A percentile compares a stretch with the other conserved stretches of the same genome.
Evolutionary conservation across 2,113 vertebrate species (phyloP).

Genomic region (Electrona antarctica): DNA sequence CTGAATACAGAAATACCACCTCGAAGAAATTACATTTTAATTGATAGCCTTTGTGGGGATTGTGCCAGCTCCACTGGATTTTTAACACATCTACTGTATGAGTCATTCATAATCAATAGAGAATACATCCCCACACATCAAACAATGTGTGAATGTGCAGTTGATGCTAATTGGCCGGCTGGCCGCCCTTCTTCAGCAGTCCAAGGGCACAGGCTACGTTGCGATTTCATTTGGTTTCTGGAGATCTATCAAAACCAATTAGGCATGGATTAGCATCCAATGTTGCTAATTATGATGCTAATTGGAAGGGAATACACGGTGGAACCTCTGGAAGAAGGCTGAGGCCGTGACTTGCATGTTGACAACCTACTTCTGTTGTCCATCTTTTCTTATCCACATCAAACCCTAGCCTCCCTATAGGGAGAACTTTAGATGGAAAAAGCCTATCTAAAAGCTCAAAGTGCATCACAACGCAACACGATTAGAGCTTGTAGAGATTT

Average conservation of each 20-base stretch:
- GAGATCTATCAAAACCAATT: slow-evolving; percentile 49
- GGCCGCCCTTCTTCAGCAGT: slow-evolving; percentile 7
- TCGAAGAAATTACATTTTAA: no score
- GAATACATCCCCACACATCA: not conserved
- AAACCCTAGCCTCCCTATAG: no score
- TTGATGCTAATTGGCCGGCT: not conserved
- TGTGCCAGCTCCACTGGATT: not conserved
- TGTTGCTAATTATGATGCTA: slow-evolving; percentile 55
- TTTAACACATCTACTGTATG: not conserved
- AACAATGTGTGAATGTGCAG: not conserved
- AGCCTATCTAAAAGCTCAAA: no score
- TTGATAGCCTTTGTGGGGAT: not conserved
- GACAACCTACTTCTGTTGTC: slow-evolving; percentile 4
- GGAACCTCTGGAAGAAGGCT: slow-evolving; percentile 23
- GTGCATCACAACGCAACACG: no score
- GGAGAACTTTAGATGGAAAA: no score
- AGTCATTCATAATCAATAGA: not conserved
- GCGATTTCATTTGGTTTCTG: slow-evolving; percentile 20
- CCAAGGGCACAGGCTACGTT: slow-evolving; percentile 30
- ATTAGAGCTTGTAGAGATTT: no score
- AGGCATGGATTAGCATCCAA: slow-evolving; percentile 46
- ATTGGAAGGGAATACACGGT: slow-evolving; percentile 45
- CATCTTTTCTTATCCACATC: not conserved
- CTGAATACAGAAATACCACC: no score
- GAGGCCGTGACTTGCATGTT: slow-evolving; percentile 33